Conservation (phyloP, 2,797 vertebrate species). For the Neostethus bicornis region DNA sequence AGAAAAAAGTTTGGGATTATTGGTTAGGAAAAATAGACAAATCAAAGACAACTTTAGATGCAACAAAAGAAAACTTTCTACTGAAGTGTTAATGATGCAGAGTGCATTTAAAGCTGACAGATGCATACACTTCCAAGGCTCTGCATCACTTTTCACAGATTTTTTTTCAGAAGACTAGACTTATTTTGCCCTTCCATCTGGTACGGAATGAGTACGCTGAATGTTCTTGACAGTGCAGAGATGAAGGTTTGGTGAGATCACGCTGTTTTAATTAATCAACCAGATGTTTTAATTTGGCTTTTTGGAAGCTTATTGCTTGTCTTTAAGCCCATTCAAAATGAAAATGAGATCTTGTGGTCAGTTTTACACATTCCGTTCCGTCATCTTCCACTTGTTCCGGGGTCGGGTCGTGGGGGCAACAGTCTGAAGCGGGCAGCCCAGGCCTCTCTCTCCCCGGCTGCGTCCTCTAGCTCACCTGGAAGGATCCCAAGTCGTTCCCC, state of each 20-base stretch:
- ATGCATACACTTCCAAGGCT: conserved; percentile 45
- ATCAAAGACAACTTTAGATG: conserved; percentile 56
- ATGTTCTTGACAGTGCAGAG: conserved; percentile 27
- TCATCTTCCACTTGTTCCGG: too few relatives aligned
- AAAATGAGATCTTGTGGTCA: background rate
- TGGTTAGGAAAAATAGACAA: conserved; percentile 41
- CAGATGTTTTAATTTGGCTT: conserved; percentile 30
- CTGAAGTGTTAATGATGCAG: conserved; percentile 60
- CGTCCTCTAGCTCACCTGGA: too few relatives aligned
- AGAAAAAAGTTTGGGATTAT: conserved; percentile 29
- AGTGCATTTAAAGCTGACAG: conserved; percentile 55
- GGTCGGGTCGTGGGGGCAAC: too few relatives aligned
- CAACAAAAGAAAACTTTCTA: conserved; percentile 56
- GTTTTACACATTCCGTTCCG: too few relatives aligned
- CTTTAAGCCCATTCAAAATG: background rate
- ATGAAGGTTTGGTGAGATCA: conserved; percentile 20
- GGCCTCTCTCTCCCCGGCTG: too few relatives aligned
- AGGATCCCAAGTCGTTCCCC: too few relatives aligned
- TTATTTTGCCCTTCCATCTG: conserved; percentile 39
- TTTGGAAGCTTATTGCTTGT: conserved; percentile 20
- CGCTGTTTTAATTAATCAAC: conserved; percentile 17
- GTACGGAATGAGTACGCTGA: conserved; percentile 5
- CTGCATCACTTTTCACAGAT: conserved; percentile 29
- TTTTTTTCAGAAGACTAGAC: conserved; percentile 29
- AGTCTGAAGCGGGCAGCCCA: too few relatives aligned